A percentile compares a stretch with the other conserved stretches of the same genome.
Evolutionary conservation across 2,888 invertebrate genomes (phyloP).

Genomic region (Formica aserva): DNA sequence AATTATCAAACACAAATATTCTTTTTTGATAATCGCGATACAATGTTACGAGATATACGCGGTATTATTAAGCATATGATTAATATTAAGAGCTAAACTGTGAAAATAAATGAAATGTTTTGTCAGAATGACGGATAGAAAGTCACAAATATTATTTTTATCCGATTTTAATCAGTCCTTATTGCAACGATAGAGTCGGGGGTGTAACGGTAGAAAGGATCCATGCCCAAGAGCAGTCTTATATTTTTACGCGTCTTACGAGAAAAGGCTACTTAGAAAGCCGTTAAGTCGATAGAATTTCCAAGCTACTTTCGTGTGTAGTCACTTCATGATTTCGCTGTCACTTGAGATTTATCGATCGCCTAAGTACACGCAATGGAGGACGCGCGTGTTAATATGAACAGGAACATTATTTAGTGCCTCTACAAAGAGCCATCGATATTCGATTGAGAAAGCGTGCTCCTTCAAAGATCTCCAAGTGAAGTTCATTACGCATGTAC

Average conservation of each 20-base stretch:
- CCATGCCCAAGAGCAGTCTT: conserved; percentile 22
- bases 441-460: conserved; percentile 36
- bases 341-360: conserved; percentile 53
- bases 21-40: neutral
- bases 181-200: neutral
- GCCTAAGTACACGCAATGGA: conserved; percentile 37
- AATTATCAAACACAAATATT: neutral
- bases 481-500: conserved; percentile 29
- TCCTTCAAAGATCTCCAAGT: conserved; percentile 13
- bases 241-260: conserved; percentile 14
- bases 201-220: conserved; percentile 50
- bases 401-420: conserved; percentile 50
- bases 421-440: conserved; percentile 38
- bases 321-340: conserved; percentile 51
- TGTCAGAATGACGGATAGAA: conserved; percentile 16
- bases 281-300: conserved; percentile 54
- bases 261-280: conserved; percentile 51
- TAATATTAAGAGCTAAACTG: neutral
- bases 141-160: conserved; percentile 6
- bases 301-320: conserved; percentile 48
- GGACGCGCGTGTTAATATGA: conserved; percentile 44
- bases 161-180: neutral
- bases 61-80: neutral
- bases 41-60: neutral
- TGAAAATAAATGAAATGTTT: neutral